phyloP scores from a whole-genome alignment of 2,797 vertebrate genomes.

The Neosilurus mollespiculum region DNA sequence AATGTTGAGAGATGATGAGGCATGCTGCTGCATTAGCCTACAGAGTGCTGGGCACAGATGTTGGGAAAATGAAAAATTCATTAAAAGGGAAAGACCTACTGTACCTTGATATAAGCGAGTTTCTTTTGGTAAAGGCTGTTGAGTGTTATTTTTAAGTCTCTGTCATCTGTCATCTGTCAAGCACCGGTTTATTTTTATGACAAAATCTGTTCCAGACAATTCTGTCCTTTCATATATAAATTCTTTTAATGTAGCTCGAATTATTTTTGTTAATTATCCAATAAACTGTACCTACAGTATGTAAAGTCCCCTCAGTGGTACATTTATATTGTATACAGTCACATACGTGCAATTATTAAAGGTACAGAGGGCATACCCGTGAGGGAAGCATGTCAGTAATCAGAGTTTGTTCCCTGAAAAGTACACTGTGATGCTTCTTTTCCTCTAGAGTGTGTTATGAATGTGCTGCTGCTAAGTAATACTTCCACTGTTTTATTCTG shows the following conservation, averaged over 20 bases:
- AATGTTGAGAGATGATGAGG: conserved; percentile 44
- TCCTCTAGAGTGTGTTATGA: not conserved
- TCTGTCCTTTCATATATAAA: not conserved
- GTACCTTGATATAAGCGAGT: conserved; percentile 24
- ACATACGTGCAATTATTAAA: not conserved
- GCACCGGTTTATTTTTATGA: not conserved
- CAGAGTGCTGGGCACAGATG: conserved; percentile 41
- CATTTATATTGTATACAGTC: not conserved
- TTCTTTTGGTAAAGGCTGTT: conserved; percentile 4
- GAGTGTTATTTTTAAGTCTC: not conserved
- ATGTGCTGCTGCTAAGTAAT: conserved; percentile 14
- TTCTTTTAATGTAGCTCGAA: not conserved
- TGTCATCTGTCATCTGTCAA: not conserved
- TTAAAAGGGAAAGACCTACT: conserved; percentile 25
- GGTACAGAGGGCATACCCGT: not conserved
- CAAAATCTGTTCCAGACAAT: not conserved
- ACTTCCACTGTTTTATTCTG: not conserved
- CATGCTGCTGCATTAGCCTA: conserved; percentile 41
- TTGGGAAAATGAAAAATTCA: conserved; percentile 43
- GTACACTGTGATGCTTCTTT: not conserved
- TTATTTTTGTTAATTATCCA: not conserved
- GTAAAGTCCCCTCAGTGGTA: not conserved
- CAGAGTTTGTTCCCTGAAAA: conserved; percentile 1
- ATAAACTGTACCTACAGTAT: not conserved
- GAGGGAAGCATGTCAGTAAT: not conserved